A percentile compares a stretch with the other conserved stretches of the same genome.
These are phyloP conservation scores for Ctenoplectra terminalis DNA, from an alignment of 1,140 invertebrate species.

Conservation along the genomic window DNA sequence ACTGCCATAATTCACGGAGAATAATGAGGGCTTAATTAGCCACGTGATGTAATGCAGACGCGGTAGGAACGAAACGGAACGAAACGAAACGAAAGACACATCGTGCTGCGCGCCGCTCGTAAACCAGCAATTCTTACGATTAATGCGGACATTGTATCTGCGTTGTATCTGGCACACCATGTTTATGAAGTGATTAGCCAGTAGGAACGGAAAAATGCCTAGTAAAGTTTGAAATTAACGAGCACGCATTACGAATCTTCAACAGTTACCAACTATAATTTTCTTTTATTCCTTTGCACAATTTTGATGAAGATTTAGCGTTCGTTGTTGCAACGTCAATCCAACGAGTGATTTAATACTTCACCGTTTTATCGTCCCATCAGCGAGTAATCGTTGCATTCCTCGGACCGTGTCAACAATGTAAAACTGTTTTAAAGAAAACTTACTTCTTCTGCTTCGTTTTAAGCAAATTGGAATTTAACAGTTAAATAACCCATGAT, in stretches of 20 bases:
- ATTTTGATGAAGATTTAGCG: neutral
- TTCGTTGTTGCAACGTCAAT: neutral
- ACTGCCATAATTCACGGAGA: conserved; percentile 70
- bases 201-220: conserved; percentile 53
- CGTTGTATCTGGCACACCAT: conserved; percentile 54
- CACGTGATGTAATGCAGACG: conserved; percentile 71
- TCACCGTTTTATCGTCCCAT: neutral
- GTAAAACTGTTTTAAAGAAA: neutral
- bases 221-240: conserved; percentile 64
- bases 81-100: conserved; percentile 67
- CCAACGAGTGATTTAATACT: neutral
- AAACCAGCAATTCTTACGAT: conserved; percentile 69
- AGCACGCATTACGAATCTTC: conserved; percentile 48
- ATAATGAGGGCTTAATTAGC: conserved; percentile 74
- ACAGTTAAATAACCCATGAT: no score
- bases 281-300: neutral
- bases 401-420: no score
- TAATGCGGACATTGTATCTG: conserved; percentile 66
- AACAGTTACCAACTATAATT: conserved; percentile 25
- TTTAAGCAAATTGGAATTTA: no score
- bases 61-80: conserved; percentile 65
- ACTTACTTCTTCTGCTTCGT: no score
- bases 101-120: conserved; percentile 48
- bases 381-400: neutral
- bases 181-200: conserved; percentile 68